Base-by-base conservation (phyloP, 2,113 vertebrate genomes). In the Felis chaus region DNA sequence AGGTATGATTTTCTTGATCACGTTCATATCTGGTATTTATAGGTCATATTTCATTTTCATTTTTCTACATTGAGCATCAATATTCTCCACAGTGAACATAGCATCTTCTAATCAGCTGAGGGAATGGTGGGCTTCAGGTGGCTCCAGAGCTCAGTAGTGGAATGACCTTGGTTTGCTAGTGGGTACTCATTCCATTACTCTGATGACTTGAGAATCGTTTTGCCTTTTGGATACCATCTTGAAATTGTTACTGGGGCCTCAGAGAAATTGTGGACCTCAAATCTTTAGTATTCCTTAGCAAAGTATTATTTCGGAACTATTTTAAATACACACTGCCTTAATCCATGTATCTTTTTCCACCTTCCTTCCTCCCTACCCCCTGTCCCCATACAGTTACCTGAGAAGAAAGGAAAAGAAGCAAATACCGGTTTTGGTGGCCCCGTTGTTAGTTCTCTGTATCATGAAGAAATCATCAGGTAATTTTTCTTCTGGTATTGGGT, bases 391-490 rank as follows among this genome's bases (percentile, higher is more conserved):
- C 98, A 99, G 99, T 96, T 12, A 2, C 65, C 98, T 71, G 99
- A 99, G 97, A 99, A 99, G 98, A 99, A 98, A 97, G 99, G 98
- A 98, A 99, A 99, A 94, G 99, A 99, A 95, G 98, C 96, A 95
- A 99, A 99, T 98, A 98, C 98, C 18, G 98, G 98, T 4, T 99
- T 99, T 89, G 99, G 99, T 97, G 99, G 99, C 31, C 99, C 99
- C 74, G 99, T 99, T 71, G 98, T 99, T 98, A 99, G 99, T 99
- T 99, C 99, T 27, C 98, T 99, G 3, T 99, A 99, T 98, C 99
- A 99, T 97, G 99, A 99, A 98, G 99, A 99, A 99, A 99, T 98
- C 93, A 99, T 99, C 99, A 99, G 99, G 99, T 99, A 99, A 97
- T 97, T 95, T 98, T 19, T 97, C 19, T 36, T 31, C 50, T 90